Base-by-base conservation (phyloP, 2,797 vertebrate species). In the Xenopus petersii region DNA sequence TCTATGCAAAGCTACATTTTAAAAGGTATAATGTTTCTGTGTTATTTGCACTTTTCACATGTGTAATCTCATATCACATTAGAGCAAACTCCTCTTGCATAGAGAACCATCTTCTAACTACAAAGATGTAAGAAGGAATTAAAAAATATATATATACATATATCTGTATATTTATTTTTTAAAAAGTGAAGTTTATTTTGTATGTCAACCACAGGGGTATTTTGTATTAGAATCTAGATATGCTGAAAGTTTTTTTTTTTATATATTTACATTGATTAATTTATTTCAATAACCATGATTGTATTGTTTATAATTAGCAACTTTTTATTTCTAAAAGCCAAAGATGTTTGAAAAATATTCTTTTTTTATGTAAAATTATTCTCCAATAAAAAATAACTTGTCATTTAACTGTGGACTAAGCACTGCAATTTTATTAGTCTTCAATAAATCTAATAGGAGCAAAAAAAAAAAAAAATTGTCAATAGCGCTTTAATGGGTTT, bases 281-380 rank as follows among this genome's bases (percentile, higher is more conserved):
- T 69, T 75, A 70, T 60, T 65, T 21, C 24, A 56, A 30, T 65
- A 70, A 58, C 55, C 47, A 13, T 17, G 10, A 51, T 49, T 54
- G 48, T 70, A 64, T 42, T 46, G 12, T 17, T 59, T 17, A 47
- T 24, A 13, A 48, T 65, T 58, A 60, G 24, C 24, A 60, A 17
- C 21, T 16, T 56, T 46, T 21, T 24, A 17, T 63, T 30, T 75
- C 7, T 58, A 67, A 62, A 48, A 74, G 64, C 75, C 75, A 77
- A 77, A 77, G 75, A 77, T 54, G 24, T 15, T 55, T 61, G 7
- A 12, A 12, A 51, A 12, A 56, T n/a, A 30, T 30, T 30, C 26
- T 30, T 30, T 30, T 30, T 30, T 30, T 30, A 56, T 59, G 67
- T 70, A 55, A 60, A 60, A 59, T 36, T 2, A 26, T 59, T 24